These are phyloP conservation scores for Stratiolaelaps scimitus DNA, from an alignment of 1,140 invertebrate genomes.

Conservation along the genomic window DNA sequence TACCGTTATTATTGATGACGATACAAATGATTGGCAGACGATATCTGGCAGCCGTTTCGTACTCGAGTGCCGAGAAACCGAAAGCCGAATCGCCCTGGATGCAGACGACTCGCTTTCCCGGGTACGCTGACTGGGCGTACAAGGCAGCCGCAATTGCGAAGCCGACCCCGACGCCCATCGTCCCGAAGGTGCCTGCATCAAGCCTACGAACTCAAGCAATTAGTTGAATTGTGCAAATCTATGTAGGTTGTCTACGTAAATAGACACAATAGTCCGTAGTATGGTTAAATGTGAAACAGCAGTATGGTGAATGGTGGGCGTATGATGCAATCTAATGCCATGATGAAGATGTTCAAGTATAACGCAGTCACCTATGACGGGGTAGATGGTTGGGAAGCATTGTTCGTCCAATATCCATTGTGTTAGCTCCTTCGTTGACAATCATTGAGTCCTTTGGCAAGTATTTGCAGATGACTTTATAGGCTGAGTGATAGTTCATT, in stretches of 20 bases:
- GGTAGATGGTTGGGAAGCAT: slow-evolving; percentile 68
- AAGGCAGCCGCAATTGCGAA: slow-evolving; percentile 84
- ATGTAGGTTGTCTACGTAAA: too few species aligned
- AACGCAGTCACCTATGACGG: slow-evolving; percentile 68
- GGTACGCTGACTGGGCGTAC: slow-evolving; percentile 65
- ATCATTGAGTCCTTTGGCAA: slow-evolving; percentile 63
- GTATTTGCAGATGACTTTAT: slow-evolving; percentile 38
- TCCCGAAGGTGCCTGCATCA: slow-evolving; percentile 69
- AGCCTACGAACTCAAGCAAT: slow-evolving; percentile 40
- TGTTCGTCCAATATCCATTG: slow-evolving; percentile 91
- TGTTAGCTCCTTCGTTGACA: slow-evolving; percentile 94
- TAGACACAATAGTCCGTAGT: too few species aligned
- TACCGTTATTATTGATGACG: slow-evolving; percentile 91
- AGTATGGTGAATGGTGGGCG: too few species aligned
- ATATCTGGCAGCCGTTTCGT: slow-evolving; percentile 73
- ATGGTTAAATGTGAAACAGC: too few species aligned
- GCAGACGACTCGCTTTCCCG: slow-evolving; percentile 64
- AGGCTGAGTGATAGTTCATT: slow-evolving; percentile 19
- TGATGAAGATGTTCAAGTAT: not conserved
- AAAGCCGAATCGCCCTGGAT: slow-evolving; percentile 92
- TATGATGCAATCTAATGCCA: too few species aligned
- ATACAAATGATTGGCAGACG: slow-evolving; percentile 77
- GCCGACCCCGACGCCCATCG: slow-evolving; percentile 88
- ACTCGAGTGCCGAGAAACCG: slow-evolving; percentile 93
- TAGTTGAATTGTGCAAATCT: too few species aligned